These are phyloP conservation scores for Procambarus clarkii DNA, from an alignment of 1,140 invertebrate species.

Conservation along the genomic window DNA sequence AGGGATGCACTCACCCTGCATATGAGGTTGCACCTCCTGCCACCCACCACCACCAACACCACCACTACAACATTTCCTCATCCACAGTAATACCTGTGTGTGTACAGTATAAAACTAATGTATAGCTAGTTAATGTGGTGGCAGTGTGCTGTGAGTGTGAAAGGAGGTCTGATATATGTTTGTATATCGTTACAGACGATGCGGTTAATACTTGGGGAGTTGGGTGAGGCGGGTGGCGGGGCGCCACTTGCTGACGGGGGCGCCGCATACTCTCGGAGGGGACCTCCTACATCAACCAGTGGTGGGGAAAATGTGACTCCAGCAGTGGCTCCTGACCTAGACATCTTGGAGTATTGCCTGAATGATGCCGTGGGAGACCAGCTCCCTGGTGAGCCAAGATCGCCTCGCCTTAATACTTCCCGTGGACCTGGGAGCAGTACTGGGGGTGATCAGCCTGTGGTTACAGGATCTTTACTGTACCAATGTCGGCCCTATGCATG, in stretches of 20 bases:
- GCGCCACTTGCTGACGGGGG: slow-evolving; percentile 40
- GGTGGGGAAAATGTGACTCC: slow-evolving; percentile 12
- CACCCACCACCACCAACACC: slow-evolving; percentile 46
- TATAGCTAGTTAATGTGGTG: slow-evolving; percentile 52
- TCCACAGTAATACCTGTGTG: slow-evolving; percentile 45
- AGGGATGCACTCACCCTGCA: slow-evolving; percentile 62
- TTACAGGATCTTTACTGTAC: slow-evolving; percentile 51
- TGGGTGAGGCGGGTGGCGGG: slow-evolving; percentile 65
- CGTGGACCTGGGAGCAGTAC: background rate
- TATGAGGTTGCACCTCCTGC: slow-evolving; percentile 58
- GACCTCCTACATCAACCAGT: slow-evolving; percentile 19
- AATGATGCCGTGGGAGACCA: slow-evolving; percentile 59
- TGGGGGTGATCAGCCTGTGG: slow-evolving; percentile 40
- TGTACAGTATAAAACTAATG: slow-evolving; percentile 18
- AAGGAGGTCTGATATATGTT: slow-evolving; percentile 55
- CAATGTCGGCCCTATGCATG: slow-evolving; percentile 70
- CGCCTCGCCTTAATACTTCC: slow-evolving; percentile 20
- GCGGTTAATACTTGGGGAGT: slow-evolving; percentile 70
- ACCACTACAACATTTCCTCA: slow-evolving; percentile 38
- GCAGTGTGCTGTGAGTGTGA: slow-evolving; percentile 19
- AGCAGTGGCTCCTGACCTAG: slow-evolving; percentile 47
- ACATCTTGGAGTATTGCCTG: slow-evolving; percentile 68
- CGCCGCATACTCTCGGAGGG: slow-evolving; percentile 44
- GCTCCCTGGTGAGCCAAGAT: slow-evolving; percentile 53
- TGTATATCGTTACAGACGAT: slow-evolving; percentile 69